Conservation (phyloP, 2,113 vertebrate genomes). For the Microcebus tavaratra region DNA sequence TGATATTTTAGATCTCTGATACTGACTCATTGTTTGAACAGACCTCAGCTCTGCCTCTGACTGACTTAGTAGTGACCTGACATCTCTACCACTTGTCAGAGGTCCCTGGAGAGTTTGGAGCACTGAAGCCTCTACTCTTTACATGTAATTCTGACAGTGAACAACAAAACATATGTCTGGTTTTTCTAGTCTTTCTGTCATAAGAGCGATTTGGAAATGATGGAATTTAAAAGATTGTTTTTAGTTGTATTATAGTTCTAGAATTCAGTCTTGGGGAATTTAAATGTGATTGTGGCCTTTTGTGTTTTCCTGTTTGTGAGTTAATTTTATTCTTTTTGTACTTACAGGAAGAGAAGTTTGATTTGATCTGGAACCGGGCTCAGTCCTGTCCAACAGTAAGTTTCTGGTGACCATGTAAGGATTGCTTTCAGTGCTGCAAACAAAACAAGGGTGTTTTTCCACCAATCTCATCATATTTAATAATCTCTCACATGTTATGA, state of each 20-base stretch:
- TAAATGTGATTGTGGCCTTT: background rate
- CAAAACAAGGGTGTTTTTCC: constrained; percentile 10
- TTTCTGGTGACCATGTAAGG: background rate
- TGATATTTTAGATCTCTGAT: constrained; percentile 31
- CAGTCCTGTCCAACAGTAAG: constrained; percentile 90
- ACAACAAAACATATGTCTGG: background rate
- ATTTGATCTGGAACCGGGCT: constrained; percentile 89
- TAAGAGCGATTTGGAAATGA: constrained; percentile 47
- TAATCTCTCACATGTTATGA: background rate
- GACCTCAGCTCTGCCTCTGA: background rate
- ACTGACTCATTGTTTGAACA: constrained; percentile 7
- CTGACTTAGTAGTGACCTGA: background rate
- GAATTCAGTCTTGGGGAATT: constrained; percentile 46
- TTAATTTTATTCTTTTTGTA: constrained; percentile 70
- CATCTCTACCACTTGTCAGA: background rate
- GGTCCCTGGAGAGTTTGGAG: background rate
- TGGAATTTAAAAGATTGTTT: constrained; percentile 15
- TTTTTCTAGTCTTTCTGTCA: constrained; percentile 14
- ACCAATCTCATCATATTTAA: background rate
- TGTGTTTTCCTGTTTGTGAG: background rate
- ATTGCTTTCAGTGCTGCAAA: background rate
- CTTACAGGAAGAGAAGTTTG: constrained; percentile 90
- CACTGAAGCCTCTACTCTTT: background rate
- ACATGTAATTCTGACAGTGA: background rate
- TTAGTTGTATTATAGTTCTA: constrained; percentile 33